These are phyloP conservation scores for Cepaea hortensis DNA, from an alignment of 2,888 invertebrate species.

Conservation along the genomic window DNA sequence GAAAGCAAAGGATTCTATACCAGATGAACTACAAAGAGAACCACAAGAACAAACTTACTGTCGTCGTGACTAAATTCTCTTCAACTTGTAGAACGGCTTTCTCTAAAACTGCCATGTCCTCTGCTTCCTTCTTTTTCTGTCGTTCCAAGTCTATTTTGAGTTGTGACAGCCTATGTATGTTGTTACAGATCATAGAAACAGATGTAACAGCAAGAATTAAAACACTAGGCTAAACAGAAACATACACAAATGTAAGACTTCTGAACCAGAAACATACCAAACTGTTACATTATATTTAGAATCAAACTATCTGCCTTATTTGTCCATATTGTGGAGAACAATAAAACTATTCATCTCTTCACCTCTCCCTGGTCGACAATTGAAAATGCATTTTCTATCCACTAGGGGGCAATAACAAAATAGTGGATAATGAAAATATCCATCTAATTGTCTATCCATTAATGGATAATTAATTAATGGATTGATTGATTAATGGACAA, in stretches of 20 bases:
- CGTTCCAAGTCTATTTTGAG: conserved; percentile 65
- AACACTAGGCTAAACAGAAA: not conserved
- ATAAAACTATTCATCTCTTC: too few species aligned
- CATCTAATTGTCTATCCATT: too few species aligned
- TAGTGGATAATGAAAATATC: too few species aligned
- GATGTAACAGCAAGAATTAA: not conserved
- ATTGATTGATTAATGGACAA: too few species aligned
- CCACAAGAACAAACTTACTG: conserved; percentile 61
- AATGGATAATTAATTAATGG: too few species aligned
- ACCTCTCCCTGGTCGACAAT: too few species aligned
- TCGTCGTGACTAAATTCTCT: conserved; percentile 71
- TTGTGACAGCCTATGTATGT: conserved; percentile 59
- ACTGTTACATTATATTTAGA: not conserved
- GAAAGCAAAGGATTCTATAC: too few species aligned
- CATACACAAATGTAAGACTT: not conserved
- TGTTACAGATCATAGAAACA: not conserved
- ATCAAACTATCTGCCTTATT: not conserved
- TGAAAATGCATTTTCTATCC: too few species aligned
- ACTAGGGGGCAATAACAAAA: too few species aligned
- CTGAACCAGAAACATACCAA: not conserved
- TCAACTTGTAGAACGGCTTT: conserved; percentile 75
- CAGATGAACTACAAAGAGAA: too few species aligned
- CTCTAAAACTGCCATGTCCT: conserved; percentile 75
- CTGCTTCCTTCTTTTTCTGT: conserved; percentile 70
- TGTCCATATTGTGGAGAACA: too few species aligned